A percentile compares a stretch with the other conserved stretches of the same genome.
phyloP scores from a whole-genome alignment of 1,140 invertebrate species.

The Araneus ventricosus region DNA sequence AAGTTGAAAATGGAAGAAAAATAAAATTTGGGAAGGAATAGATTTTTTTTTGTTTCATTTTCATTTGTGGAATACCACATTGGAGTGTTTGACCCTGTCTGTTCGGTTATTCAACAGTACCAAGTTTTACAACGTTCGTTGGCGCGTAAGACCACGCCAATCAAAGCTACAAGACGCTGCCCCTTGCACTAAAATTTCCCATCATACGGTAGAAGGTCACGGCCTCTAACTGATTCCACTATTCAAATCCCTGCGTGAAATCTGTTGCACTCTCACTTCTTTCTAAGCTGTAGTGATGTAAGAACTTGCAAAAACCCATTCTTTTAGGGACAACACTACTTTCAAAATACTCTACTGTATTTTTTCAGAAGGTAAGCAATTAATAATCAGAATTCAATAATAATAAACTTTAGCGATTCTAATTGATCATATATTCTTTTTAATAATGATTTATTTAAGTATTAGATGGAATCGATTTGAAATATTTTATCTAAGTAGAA shows the following conservation, averaged over 20 bases:
- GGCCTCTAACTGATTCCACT: slow-evolving; percentile 3
- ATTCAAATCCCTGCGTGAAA: slow-evolving; percentile 10
- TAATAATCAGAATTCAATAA: background rate
- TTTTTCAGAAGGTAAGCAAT: slow-evolving; percentile 56
- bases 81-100: slow-evolving; percentile 37
- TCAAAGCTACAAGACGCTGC: slow-evolving; percentile 44
- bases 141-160: slow-evolving; percentile 38
- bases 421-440: too few relatives aligned
- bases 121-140: slow-evolving; percentile 31
- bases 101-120: slow-evolving; percentile 18
- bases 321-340: background rate
- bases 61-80: slow-evolving; percentile 34
- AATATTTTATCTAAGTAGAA: background rate
- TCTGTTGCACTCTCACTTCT: background rate
- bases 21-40: background rate
- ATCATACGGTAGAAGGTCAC: slow-evolving; percentile 50
- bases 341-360: slow-evolving; percentile 54
- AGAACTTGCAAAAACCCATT: background rate
- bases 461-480: background rate
- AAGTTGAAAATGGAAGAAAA: background rate
- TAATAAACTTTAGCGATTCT: too few relatives aligned
- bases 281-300: slow-evolving; percentile 28
- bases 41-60: background rate
- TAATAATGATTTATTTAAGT: too few relatives aligned
- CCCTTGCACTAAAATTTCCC: slow-evolving; percentile 41